Base-by-base conservation (phyloP, 2,113 vertebrate species). In the Oceanodroma tethys region DNA sequence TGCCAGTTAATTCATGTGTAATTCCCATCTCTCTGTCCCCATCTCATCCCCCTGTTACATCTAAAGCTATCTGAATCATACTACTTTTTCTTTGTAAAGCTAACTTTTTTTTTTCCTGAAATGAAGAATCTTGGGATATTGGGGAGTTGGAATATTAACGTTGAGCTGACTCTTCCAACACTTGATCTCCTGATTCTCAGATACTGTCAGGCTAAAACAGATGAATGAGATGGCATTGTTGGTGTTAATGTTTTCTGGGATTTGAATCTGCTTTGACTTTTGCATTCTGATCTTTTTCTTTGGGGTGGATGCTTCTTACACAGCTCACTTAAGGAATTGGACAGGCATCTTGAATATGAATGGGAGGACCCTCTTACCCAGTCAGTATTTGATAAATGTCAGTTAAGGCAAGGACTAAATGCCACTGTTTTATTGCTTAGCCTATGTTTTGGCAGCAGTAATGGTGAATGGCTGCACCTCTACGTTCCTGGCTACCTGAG, bases 401-500 rank as follows among this genome's bases (percentile, higher is more conserved):
- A 11, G 25, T 40, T 67, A 32, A 78, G 36, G 18, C 21, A 25
- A 36, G 59, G 8, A 68, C 66, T 55, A 53, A 76, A 90, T 62
- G 25, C 22, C 4, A 10, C 26, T 72, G 16, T 50, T 43, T 4
- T 25, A 23, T 53, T 74, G 20, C 32, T 75, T 71, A 48, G 27
- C n/a, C 11, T 43, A 0, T 63, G 19, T 66, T 86, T 79, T 67
- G 67, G 45, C 36, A 56, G 40, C 45, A n/a, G 26, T 42, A 45
- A 34, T 42, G 4, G 60, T 43, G 38, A 74, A 34, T 17, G 26
- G 22, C 45, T 71, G 45, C 42, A 34, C 10, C 38, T 88, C 26
- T 26, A 0, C 1, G 0, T 62, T 81, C 36, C 66, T 78, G 70
- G 34, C 63, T 70, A 8, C 0, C 11, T 10, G 11, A 65, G 13